These are phyloP conservation scores for Muscina levida DNA, from an alignment of 2,888 invertebrate species.

Conservation along the genomic window DNA sequence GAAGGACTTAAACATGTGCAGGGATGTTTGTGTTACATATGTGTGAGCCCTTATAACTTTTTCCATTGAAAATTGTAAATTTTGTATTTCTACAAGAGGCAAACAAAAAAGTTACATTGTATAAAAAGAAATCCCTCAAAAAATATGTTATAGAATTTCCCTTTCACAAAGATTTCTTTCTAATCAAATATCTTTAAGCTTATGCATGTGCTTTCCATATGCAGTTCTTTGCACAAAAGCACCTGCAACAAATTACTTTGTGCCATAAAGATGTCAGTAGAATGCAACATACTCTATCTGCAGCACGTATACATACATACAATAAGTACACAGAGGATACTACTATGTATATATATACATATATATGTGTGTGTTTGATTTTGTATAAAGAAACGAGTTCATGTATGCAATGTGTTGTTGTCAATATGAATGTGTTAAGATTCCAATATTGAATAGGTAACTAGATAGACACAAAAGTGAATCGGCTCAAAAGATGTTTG, in stretches of 20 bases:
- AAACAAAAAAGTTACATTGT: no score
- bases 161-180: conserved; percentile 33
- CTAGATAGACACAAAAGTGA: no score
- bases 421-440: not conserved
- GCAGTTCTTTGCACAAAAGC: conserved; percentile 14
- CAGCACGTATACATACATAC: no score
- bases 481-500: no score
- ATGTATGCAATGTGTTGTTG: not conserved
- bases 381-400: no score
- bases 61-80: not conserved
- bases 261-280: not conserved
- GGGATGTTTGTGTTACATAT: not conserved
- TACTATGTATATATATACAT: not conserved
- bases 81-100: not conserved
- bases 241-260: conserved; percentile 28
- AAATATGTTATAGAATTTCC: conserved; percentile 17
- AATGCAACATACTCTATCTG: not conserved
- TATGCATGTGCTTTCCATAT: conserved; percentile 24
- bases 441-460: not conserved
- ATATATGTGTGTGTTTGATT: not conserved
- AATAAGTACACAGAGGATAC: not conserved
- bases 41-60: not conserved
- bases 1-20: no score
- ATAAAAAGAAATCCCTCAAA: conserved; percentile 4
- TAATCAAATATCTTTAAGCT: conserved; percentile 62